phyloP scores from a whole-genome alignment of 2,888 invertebrate genomes.

The Drosophila greeni region DNA sequence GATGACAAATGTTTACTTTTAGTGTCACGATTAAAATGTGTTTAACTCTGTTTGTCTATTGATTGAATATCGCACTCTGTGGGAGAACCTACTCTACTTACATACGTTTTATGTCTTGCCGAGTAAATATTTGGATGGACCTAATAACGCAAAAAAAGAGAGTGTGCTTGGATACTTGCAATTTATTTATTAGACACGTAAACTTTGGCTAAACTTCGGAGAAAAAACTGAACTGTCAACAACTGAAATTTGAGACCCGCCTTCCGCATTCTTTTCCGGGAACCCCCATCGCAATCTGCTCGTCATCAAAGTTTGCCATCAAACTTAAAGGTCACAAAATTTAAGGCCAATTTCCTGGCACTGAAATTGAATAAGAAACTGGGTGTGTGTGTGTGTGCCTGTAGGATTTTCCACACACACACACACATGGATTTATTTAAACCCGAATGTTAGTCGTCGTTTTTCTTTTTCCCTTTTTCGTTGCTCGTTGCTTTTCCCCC shows the following conservation, averaged over 20 bases:
- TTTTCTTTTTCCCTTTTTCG: slow-evolving; percentile 2
- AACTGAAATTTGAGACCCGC: slow-evolving; percentile 13
- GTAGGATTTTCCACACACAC: slow-evolving; percentile 14
- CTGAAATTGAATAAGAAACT: slow-evolving; percentile 35
- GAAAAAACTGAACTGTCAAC: slow-evolving; percentile 13
- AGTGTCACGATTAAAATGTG: slow-evolving; percentile 72
- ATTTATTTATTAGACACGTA: slow-evolving; percentile 18
- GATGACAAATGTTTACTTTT: slow-evolving; percentile 67
- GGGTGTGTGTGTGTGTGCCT: slow-evolving; percentile 12
- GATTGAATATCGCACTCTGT: slow-evolving; percentile 57
- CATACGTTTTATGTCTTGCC: slow-evolving; percentile 11
- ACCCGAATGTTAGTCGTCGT: slow-evolving; percentile 45
- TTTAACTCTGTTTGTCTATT: slow-evolving; percentile 70
- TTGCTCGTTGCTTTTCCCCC: slow-evolving; percentile 19
- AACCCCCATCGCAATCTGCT: slow-evolving; percentile 2
- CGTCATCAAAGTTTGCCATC: slow-evolving; percentile 16
- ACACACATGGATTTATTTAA: slow-evolving; percentile 7
- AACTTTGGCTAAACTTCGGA: slow-evolving; percentile 13
- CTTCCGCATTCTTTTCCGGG: neutral
- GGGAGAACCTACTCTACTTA: neutral
- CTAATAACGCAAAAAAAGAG: slow-evolving; percentile 15
- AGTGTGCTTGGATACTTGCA: neutral
- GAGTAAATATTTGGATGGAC: slow-evolving; percentile 37
- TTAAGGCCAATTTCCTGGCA: slow-evolving; percentile 62
- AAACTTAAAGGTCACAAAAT: slow-evolving; percentile 65